phyloP scores from a whole-genome alignment of 2,113 vertebrate genomes.

The Lota lota region DNA sequence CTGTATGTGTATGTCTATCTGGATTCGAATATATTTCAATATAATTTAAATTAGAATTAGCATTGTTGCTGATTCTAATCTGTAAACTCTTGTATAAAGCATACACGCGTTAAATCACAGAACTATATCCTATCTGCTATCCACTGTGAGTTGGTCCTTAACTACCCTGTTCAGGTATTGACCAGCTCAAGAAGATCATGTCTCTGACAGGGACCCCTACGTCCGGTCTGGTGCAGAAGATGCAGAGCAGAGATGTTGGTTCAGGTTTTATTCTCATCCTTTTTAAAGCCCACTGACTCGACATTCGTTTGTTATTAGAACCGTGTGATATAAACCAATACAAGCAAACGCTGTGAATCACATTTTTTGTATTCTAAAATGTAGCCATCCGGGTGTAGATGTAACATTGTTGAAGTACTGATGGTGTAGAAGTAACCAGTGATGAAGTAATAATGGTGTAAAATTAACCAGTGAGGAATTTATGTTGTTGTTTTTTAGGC shows the following conservation, averaged over 20 bases:
- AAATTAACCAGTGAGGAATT: neutral
- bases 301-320: neutral
- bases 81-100: no score
- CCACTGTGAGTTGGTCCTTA: constrained; percentile 34
- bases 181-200: constrained; percentile 79
- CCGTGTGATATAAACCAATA: neutral
- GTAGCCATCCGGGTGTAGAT: neutral
- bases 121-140: no score
- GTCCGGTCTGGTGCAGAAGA: constrained; percentile 69
- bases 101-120: no score
- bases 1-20: neutral
- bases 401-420: neutral
- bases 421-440: no score
- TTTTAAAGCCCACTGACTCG: neutral
- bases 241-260: constrained; percentile 80
- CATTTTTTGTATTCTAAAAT: no score
- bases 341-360: no score
- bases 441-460: neutral
- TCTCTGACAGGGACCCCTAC: constrained; percentile 73
- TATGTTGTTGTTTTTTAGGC: constrained; percentile 59
- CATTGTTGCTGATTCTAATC: no score
- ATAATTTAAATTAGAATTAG: no score
- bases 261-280: neutral
- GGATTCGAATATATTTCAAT: no score
- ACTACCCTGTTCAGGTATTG: constrained; percentile 67